These are phyloP conservation scores for Panorpa germanica DNA, from an alignment of 2,888 invertebrate species.

Conservation along the genomic window DNA sequence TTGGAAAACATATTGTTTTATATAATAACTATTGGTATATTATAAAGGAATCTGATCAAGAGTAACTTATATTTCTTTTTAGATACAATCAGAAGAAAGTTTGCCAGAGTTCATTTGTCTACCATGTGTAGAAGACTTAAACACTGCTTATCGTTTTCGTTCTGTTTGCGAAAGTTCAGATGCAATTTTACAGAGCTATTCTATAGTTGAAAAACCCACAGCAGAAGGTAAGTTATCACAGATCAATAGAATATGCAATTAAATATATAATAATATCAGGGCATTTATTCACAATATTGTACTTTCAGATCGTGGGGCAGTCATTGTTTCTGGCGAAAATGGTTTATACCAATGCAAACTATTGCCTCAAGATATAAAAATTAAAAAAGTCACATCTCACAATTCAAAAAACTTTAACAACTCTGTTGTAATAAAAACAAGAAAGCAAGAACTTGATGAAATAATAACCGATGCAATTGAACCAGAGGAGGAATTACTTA, in stretches of 20 bases:
- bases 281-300: too few species aligned
- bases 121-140: constrained; percentile 19
- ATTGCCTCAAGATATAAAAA: too few species aligned
- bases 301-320: too few species aligned
- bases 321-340: too few species aligned
- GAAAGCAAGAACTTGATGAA: constrained; percentile 2
- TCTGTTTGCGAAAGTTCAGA: constrained; percentile 21
- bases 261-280: background rate
- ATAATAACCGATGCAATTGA: background rate
- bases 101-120: constrained; percentile 21
- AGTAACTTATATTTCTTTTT: too few species aligned
- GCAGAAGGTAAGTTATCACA: constrained; percentile 7
- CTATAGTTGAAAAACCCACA: constrained; percentile 14
- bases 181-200: constrained; percentile 19
- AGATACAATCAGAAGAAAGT: constrained; percentile 15
- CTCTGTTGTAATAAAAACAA: too few species aligned
- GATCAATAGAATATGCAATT: constrained; percentile 1
- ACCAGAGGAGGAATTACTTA: constrained; percentile 3
- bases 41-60: too few species aligned
- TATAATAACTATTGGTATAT: too few species aligned
- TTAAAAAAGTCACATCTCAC: too few species aligned
- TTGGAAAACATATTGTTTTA: too few species aligned
- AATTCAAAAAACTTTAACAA: too few species aligned
- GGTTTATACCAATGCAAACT: too few species aligned
- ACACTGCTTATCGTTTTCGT: constrained; percentile 20